Percentiles rank a stretch among this genome's conserved stretches.
Evolutionary conservation across 2,797 vertebrate genomes (phyloP).

Genomic region (Hybognathus amarus): DNA sequence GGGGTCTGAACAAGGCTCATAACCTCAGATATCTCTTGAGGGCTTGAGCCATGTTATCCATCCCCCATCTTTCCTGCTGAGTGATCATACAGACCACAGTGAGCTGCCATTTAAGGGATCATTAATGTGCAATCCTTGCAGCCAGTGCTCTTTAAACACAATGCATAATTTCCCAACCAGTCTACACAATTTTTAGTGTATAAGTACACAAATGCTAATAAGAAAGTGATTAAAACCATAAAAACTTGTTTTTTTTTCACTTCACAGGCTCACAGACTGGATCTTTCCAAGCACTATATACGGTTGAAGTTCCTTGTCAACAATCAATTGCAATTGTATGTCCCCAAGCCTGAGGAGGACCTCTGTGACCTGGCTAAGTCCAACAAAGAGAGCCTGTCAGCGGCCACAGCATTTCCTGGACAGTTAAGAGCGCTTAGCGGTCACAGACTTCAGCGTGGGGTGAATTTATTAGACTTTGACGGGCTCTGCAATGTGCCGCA

Average conservation of each 20-base stretch:
- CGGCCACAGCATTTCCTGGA: not conserved
- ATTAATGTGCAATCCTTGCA: not conserved
- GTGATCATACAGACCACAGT: not conserved
- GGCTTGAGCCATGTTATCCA: conserved; percentile 1
- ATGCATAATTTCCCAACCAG: not conserved
- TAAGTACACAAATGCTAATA: not conserved
- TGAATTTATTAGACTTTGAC: conserved; percentile 17
- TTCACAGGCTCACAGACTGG: conserved; percentile 84
- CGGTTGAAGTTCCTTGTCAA: conserved; percentile 86
- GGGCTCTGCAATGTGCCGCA: conserved; percentile 19
- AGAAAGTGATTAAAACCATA: not conserved
- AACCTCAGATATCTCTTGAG: conserved; percentile 7
- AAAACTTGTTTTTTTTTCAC: not conserved
- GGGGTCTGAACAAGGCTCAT: not conserved
- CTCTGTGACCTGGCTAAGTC: conserved; percentile 92
- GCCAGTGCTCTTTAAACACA: not conserved
- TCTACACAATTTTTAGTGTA: not conserved
- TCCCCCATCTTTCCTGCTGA: conserved; percentile 1
- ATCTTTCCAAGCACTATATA: conserved; percentile 85
- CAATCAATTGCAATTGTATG: conserved; percentile 81
- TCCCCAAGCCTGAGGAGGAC: conserved; percentile 91
- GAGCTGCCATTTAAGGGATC: not conserved
- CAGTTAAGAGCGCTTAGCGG: conserved; percentile 19
- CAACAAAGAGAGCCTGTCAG: not conserved
- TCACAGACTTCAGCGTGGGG: conserved; percentile 18